These are phyloP conservation scores for Chrysocyon brachyurus DNA, from an alignment of 2,797 vertebrate genomes.

Conservation along the genomic window DNA sequence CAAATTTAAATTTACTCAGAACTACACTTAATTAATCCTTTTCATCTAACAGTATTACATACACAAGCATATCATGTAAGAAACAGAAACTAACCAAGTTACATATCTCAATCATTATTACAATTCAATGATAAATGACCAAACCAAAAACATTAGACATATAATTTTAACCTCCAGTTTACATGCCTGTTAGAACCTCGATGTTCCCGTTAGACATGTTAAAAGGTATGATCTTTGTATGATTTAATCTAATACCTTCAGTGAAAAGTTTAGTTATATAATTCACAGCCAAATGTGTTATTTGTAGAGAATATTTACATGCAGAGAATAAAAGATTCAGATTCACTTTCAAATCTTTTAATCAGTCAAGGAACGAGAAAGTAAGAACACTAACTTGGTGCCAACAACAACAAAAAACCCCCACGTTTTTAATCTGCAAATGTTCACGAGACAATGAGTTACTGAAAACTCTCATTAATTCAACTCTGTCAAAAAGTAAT, in stretches of 20 bases:
- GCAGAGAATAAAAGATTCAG: not conserved
- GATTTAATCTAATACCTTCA: not conserved
- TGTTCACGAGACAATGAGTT: not conserved
- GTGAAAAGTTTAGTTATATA: not conserved
- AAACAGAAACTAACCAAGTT: not conserved
- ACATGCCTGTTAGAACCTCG: not conserved
- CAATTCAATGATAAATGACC: not conserved
- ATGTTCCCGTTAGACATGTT: not conserved
- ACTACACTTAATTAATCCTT: not conserved
- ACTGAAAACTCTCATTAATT: not conserved
- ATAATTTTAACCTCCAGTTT: not conserved
- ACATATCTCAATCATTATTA: not conserved
- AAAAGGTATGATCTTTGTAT: not conserved
- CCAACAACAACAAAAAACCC: not conserved
- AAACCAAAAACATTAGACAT: not conserved
- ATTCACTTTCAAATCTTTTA: not conserved
- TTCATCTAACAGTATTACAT: not conserved
- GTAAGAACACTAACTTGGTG: not conserved
- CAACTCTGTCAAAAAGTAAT: not conserved
- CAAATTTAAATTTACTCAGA: conserved; percentile 1
- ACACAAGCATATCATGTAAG: not conserved
- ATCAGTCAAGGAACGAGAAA: not conserved
- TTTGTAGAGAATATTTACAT: not conserved
- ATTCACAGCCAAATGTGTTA: not conserved
- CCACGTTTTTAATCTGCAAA: not conserved